A percentile compares a stretch with the other conserved stretches of the same genome.
These are phyloP conservation scores for Vireo griseus DNA, from an alignment of 2,797 vertebrate genomes.

Conservation along the genomic window DNA sequence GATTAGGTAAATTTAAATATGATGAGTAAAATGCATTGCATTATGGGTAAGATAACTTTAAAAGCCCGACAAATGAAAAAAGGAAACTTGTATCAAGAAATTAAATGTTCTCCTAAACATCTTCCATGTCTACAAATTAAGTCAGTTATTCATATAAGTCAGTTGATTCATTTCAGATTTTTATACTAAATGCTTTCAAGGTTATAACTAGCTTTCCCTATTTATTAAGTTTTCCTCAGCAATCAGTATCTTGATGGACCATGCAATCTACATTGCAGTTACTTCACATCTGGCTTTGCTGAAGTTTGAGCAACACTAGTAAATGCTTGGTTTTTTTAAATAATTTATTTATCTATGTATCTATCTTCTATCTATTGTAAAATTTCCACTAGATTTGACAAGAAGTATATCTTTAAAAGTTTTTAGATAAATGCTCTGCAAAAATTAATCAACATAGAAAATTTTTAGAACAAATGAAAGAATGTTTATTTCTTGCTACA, in stretches of 20 bases:
- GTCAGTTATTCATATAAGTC: neutral
- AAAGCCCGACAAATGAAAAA: neutral
- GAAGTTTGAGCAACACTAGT: neutral
- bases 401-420: neutral
- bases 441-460: neutral
- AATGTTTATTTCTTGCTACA: constrained; percentile 17
- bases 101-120: neutral
- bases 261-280: neutral
- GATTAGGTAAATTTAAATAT: constrained; percentile 12
- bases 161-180: neutral
- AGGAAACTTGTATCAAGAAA: neutral
- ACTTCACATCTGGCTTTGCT: neutral
- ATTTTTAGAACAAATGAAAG: neutral
- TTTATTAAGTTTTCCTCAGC: neutral
- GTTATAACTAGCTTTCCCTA: neutral
- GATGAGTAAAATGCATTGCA: neutral
- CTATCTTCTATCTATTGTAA: neutral
- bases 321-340: neutral
- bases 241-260: neutral
- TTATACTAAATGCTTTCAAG: neutral
- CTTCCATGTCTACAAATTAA: neutral
- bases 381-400: neutral
- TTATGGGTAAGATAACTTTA: neutral
- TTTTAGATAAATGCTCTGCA: neutral
- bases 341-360: neutral